These are phyloP conservation scores for Macrostomum lignano DNA, from an alignment of 1,140 invertebrate genomes.

Conservation along the genomic window DNA sequence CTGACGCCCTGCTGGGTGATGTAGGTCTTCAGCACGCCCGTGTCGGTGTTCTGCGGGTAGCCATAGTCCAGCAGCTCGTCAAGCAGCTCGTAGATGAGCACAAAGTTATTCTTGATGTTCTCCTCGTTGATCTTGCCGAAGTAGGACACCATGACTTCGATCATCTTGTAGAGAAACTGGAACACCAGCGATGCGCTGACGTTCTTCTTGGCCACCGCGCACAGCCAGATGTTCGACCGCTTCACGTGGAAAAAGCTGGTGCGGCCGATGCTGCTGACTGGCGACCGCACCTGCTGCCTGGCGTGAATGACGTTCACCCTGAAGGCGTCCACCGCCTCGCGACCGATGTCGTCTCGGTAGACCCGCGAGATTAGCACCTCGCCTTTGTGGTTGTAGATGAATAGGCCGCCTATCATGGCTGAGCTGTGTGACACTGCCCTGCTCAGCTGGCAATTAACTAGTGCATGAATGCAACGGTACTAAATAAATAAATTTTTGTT, in stretches of 20 bases:
- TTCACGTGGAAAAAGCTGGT: slow-evolving; percentile 99
- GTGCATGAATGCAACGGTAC: too few species aligned
- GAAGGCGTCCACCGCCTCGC: slow-evolving; percentile 96
- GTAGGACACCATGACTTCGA: slow-evolving; percentile 96
- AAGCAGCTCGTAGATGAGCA: slow-evolving; percentile 73
- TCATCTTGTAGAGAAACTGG: slow-evolving; percentile 86
- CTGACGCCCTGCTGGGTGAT: slow-evolving; percentile 98
- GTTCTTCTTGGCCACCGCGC: slow-evolving; percentile 96
- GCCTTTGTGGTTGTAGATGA: slow-evolving; percentile 99
- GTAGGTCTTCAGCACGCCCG: slow-evolving; percentile 89
- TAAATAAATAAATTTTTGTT: too few species aligned
- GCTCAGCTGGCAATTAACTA: too few species aligned
- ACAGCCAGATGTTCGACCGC: slow-evolving; percentile 81
- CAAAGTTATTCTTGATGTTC: slow-evolving; percentile 99
- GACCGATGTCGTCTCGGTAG: slow-evolving; percentile 83
- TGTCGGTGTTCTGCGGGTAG: slow-evolving; percentile 97
- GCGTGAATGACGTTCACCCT: slow-evolving; percentile 97
- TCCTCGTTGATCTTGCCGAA: slow-evolving; percentile 98
- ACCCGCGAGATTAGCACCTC: slow-evolving; percentile 97
- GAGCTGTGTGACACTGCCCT: slow-evolving; percentile 12
- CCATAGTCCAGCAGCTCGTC: slow-evolving; percentile 95
- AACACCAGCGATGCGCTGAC: slow-evolving; percentile 99
- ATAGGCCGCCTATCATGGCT: slow-evolving; percentile 87
- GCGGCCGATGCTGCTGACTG: slow-evolving; percentile 90
- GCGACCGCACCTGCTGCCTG: slow-evolving; percentile 82